A percentile compares a stretch with the other conserved stretches of the same genome.
These are phyloP conservation scores for Epinotia brunnichana DNA, from an alignment of 2,888 invertebrate genomes.

Conservation along the genomic window DNA sequence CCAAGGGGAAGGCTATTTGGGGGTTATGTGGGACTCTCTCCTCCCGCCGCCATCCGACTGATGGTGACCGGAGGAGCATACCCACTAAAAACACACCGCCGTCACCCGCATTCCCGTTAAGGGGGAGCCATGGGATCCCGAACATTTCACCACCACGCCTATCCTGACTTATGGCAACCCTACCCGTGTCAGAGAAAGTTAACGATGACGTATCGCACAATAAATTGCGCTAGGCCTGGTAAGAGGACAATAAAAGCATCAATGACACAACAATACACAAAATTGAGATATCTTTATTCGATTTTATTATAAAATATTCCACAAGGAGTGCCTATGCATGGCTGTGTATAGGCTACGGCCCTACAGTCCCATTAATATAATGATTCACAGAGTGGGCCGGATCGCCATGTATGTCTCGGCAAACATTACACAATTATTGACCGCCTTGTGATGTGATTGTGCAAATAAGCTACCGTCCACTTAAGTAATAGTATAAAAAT, in stretches of 20 bases:
- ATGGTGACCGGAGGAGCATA: no score
- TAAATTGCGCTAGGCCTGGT: no score
- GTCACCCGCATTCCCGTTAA: no score
- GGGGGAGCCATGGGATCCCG: no score
- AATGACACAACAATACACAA: background rate
- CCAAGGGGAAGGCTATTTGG: no score
- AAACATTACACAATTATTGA: constrained; percentile 41
- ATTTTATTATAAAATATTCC: constrained; percentile 24
- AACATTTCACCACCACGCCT: no score
- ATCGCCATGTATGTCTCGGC: constrained; percentile 21
- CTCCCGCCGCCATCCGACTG: no score
- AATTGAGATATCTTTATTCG: constrained; percentile 3
- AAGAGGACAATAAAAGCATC: background rate
- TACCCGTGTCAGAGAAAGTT: no score
- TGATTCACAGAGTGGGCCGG: constrained; percentile 33
- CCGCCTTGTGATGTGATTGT: constrained; percentile 40
- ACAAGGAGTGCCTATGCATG: constrained; percentile 11
- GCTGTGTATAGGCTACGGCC: constrained; percentile 18
- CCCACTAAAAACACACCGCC: no score
- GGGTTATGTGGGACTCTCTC: no score
- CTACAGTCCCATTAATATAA: constrained; percentile 24
- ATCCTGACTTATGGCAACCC: no score
- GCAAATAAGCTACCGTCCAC: constrained; percentile 33
- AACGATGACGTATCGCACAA: no score
- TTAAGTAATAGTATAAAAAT: constrained; percentile 41